These are phyloP conservation scores for Ursus arctos DNA, from an alignment of 2,113 vertebrate genomes.

Conservation along the genomic window DNA sequence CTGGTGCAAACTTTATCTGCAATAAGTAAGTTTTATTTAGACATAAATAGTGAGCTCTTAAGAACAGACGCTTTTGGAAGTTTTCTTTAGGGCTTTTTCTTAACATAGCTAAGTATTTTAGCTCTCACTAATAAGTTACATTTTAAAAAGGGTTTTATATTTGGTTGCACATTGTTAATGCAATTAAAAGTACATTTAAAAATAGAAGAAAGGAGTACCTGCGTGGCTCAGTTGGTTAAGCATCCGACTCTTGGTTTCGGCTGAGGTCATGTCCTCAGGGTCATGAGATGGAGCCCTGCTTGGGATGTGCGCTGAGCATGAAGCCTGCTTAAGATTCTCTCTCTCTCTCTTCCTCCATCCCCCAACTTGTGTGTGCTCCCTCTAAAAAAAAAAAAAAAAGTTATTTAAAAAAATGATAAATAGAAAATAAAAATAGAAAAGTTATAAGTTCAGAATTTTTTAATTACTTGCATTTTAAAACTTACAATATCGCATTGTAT, in stretches of 20 bases:
- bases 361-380: not conserved
- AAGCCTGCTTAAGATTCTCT: not conserved
- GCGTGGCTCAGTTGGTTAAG: not conserved
- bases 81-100: not conserved
- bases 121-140: not conserved
- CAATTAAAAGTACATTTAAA: conserved; percentile 57
- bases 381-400: not conserved
- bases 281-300: not conserved
- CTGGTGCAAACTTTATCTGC: not conserved
- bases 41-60: not conserved
- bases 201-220: not conserved
- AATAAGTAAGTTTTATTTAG: conserved; percentile 40
- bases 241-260: not conserved
- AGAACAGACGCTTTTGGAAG: conserved; percentile 55
- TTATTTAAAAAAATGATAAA: not conserved
- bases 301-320: not conserved
- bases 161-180: not conserved
- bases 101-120: not conserved
- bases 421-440: conserved; percentile 41
- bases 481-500: not conserved
- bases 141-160: conserved; percentile 20
- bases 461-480: conserved; percentile 4
- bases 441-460: not conserved
- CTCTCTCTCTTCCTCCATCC: not conserved
- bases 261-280: not conserved